phyloP scores from a whole-genome alignment of 2,113 vertebrate species.

The Rhinogobius similis region DNA sequence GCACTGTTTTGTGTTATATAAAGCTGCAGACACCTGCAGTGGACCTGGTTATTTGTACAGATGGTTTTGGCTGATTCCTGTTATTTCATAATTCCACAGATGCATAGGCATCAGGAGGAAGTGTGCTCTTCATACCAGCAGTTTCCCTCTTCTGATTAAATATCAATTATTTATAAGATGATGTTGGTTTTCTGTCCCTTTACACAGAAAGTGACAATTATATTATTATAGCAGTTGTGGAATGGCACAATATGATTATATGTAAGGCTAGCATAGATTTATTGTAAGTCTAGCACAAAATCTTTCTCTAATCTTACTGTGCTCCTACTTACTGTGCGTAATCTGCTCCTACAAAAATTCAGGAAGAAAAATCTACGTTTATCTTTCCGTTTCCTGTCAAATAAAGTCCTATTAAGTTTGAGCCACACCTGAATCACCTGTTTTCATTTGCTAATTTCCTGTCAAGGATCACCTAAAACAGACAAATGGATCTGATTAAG shows the following conservation, averaged over 20 bases:
- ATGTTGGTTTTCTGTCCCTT: slow-evolving; percentile 37
- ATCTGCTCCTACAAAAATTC: slow-evolving; percentile 31
- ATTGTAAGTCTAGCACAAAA: background rate
- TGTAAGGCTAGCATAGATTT: background rate
- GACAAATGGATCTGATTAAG: slow-evolving; percentile 15
- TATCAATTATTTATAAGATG: slow-evolving; percentile 15
- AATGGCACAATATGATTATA: background rate
- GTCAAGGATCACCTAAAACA: background rate
- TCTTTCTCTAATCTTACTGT: background rate
- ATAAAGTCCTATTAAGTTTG: slow-evolving; percentile 30
- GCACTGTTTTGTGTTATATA: slow-evolving; percentile 43
- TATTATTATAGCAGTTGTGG: background rate
- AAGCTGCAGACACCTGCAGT: slow-evolving; percentile 60
- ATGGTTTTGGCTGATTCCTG: slow-evolving; percentile 61
- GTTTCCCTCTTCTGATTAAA: slow-evolving; percentile 49
- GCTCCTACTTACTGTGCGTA: too few species aligned
- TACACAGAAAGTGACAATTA: background rate
- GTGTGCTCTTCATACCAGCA: slow-evolving; percentile 34
- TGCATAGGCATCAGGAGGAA: slow-evolving; percentile 46
- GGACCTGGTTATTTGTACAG: slow-evolving; percentile 59
- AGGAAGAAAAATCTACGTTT: slow-evolving; percentile 42
- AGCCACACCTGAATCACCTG: slow-evolving; percentile 20
- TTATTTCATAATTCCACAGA: slow-evolving; percentile 59
- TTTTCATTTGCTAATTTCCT: slow-evolving; percentile 9
- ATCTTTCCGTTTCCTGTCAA: slow-evolving; percentile 27